Base-by-base conservation (phyloP, 2,888 invertebrate genomes). In the Imbricaverruca yamaguchii region DNA sequence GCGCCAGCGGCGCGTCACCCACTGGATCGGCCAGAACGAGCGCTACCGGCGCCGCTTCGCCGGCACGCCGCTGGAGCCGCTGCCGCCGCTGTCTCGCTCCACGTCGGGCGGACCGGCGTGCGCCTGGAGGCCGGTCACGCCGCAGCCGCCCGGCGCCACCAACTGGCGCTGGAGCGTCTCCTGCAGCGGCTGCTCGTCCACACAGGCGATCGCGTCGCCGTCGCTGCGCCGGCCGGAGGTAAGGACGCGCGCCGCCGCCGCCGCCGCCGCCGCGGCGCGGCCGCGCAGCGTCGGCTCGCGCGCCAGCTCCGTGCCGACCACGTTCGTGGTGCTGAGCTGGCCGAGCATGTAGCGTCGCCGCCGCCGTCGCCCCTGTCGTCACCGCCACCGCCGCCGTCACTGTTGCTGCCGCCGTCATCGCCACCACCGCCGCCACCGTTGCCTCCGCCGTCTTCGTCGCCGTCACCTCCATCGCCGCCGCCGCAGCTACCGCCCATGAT, bases 21-120 rank as follows among this genome's bases (percentile, higher is more conserved):
- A 79, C 25, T 79, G 79, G 79, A 57, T 79, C 23, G 8, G 56
- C n/a, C 13, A 79, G 57, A 79, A n/a, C 79, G 79, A 79, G 57
- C 56, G 79, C 25, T 79, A 57, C 79, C 79, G 23, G 56, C 79
- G 79, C 13, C 79, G 57, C 9, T 79, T 57, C 79, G 57, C 12
- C 57, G 57, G 25, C 79, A 79, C 79, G 15, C 59, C 57, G 15
- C 57, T 57, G 15, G 57, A 18, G 25, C 79, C 79, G 57, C 59
- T 79, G 79, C 79, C 79, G n/a, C 57, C 79, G 23, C 79, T 79
- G 13, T 23, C 59, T 0, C 15, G 13, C 57, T 57, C 59, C 2
- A 3, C 59, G 12, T 11, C 59, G 59, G 12, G 59, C 11, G 59
- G 59, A 11, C 15, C 59, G 12, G 59, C 59, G 59, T 13, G 59